Conservation (phyloP, 2,113 vertebrate species). For the Emydocephalus ijimae region DNA sequence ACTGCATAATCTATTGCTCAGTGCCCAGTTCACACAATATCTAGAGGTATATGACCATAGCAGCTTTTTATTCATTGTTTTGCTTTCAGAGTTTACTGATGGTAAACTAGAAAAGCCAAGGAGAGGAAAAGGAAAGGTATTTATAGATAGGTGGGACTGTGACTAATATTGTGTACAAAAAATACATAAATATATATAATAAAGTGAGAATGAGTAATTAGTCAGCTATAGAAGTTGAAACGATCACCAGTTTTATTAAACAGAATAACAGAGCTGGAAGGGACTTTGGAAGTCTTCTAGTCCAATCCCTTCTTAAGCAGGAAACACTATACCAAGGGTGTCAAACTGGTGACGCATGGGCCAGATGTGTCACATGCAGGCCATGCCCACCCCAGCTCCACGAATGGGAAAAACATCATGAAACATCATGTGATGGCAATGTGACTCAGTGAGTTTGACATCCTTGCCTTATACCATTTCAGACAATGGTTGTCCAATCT, state of each 20-base stretch:
- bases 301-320: background rate
- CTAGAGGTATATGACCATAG: background rate
- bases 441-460: too few species aligned
- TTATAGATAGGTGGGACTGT: background rate
- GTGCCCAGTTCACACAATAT: background rate
- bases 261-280: background rate
- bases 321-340: background rate
- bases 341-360: too few species aligned
- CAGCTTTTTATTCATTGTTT: background rate
- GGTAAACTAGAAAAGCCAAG: background rate
- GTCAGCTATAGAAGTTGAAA: background rate
- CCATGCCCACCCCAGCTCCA: too few species aligned
- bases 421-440: too few species aligned
- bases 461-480: too few species aligned
- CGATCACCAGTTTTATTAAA: too few species aligned
- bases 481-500: background rate
- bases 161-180: background rate
- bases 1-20: background rate
- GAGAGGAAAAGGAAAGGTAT: background rate
- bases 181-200: background rate
- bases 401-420: too few species aligned
- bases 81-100: background rate
- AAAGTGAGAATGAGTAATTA: background rate
- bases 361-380: too few species aligned
- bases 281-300: background rate